Percentiles rank a stretch among this genome's conserved stretches.
Conservation (phyloP, 2,113 vertebrate genomes). For the Anguilla rostrata region DNA sequence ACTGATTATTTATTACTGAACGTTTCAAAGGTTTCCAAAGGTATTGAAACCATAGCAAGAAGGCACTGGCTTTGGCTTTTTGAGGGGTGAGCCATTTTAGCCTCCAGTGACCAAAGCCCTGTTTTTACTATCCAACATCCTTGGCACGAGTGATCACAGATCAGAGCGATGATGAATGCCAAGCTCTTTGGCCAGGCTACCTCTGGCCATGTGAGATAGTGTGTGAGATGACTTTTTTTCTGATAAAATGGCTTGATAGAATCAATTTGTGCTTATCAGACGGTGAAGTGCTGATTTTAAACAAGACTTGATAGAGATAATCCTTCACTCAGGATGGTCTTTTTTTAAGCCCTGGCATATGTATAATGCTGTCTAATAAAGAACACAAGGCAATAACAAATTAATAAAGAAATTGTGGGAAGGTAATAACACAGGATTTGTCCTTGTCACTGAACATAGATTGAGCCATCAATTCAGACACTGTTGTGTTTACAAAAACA, state of each 20-base stretch:
- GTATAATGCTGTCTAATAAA: constrained; percentile 13
- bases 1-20: not conserved
- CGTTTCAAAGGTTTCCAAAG: not conserved
- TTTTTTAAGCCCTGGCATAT: not conserved
- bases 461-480: constrained; percentile 13
- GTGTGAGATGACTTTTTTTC: constrained; percentile 8
- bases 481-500: not conserved
- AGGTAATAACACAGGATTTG: constrained; percentile 20
- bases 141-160: not conserved
- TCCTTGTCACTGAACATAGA: constrained; percentile 23
- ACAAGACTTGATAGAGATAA: constrained; percentile 17
- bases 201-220: not conserved
- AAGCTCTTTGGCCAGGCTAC: not conserved
- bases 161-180: not conserved
- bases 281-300: not conserved
- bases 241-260: not conserved
- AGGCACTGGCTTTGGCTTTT: not conserved
- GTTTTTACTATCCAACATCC: not conserved
- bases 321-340: not conserved
- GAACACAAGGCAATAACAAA: not conserved
- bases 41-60: not conserved
- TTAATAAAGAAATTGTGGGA: constrained; percentile 16
- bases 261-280: constrained; percentile 8
- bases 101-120: not conserved
- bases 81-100: not conserved